phyloP scores from a whole-genome alignment of 1,140 invertebrate genomes.

The Cotesia glomerata region DNA sequence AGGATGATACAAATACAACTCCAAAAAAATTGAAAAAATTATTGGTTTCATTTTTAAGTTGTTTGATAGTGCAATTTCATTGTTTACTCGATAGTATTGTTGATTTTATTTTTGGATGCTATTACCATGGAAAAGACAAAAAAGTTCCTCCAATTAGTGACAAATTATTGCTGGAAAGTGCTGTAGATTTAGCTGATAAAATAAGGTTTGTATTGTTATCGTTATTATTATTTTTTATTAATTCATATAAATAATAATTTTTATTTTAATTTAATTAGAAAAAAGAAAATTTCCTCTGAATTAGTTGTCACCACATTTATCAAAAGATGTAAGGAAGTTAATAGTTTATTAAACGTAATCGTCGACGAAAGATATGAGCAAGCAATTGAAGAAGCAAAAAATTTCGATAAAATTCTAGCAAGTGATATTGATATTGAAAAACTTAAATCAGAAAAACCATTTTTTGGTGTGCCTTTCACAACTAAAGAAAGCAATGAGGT shows the following conservation, averaged over 20 bases:
- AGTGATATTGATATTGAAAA: constrained; percentile 58
- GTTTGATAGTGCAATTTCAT: constrained; percentile 50
- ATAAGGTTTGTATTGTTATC: constrained; percentile 61
- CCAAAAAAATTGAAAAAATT: neutral
- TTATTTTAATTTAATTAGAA: constrained; percentile 44
- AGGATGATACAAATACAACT: neutral
- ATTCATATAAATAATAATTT: constrained; percentile 1
- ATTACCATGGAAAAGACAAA: constrained; percentile 65
- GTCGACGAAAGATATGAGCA: constrained; percentile 79
- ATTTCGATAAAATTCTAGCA: constrained; percentile 73
- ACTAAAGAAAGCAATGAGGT: constrained; percentile 71
- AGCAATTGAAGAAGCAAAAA: constrained; percentile 77
- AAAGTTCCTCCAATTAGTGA: constrained; percentile 67
- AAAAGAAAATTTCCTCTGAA: constrained; percentile 69
- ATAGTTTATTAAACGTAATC: constrained; percentile 80
- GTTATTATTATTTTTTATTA: neutral
- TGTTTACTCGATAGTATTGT: constrained; percentile 57
- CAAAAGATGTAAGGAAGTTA: constrained; percentile 80
- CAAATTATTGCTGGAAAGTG: constrained; percentile 70
- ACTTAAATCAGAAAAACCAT: constrained; percentile 68
- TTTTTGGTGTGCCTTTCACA: constrained; percentile 84
- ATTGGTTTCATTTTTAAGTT: constrained; percentile 36
- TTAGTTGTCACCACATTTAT: constrained; percentile 78
- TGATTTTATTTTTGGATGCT: constrained; percentile 62
- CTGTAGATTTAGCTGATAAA: constrained; percentile 68